Evolutionary conservation across 2,797 vertebrate genomes (phyloP).

Genomic region (Danio aesculapii): DNA sequence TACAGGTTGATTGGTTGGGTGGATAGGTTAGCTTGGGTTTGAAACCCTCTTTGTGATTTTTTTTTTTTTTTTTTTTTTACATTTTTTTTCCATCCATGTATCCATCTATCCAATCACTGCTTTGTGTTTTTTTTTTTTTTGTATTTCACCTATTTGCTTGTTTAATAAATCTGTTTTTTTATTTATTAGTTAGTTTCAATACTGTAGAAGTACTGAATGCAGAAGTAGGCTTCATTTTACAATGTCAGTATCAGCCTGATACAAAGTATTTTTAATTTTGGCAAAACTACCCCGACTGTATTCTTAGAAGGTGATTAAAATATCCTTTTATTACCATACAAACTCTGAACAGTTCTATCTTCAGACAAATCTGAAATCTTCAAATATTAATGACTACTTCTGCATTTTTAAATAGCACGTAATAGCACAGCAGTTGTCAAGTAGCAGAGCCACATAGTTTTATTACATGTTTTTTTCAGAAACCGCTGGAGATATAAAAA

Average conservation of each 20-base stretch:
- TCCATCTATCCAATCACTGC: no score
- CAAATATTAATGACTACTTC: not conserved
- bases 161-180: no score
- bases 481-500: not conserved
- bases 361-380: not conserved
- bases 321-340: not conserved
- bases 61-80: no score
- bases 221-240: not conserved
- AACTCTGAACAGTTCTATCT: not conserved
- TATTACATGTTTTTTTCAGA: not conserved
- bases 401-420: not conserved
- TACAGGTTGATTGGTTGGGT: no score
- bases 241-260: not conserved
- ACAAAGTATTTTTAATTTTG: not conserved
- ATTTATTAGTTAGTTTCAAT: no score
- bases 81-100: no score
- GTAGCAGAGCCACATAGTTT: not conserved
- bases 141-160: no score
- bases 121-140: no score
- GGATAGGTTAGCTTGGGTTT: no score
- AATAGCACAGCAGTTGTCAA: not conserved
- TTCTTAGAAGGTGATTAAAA: not conserved
- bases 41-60: no score
- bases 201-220: not conserved
- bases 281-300: not conserved